Conservation (phyloP, 1,140 invertebrate species). For the Drosophila oshimai region DNA sequence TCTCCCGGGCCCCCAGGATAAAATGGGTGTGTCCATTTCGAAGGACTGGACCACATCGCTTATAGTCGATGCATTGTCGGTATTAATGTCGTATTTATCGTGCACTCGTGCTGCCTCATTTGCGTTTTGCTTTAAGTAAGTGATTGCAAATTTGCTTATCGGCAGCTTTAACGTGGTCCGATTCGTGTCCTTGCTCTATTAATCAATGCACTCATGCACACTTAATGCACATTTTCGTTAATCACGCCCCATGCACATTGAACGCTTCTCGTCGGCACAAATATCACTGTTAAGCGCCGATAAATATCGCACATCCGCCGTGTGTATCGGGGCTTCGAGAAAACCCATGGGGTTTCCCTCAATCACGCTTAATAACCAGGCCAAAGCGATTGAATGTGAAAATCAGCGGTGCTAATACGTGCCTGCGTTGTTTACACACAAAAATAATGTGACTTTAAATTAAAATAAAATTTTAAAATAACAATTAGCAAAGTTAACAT, state of each 20-base stretch:
- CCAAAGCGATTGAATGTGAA: background rate
- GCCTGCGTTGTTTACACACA: background rate
- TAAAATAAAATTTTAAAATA: background rate
- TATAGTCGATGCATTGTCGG: slow-evolving; percentile 42
- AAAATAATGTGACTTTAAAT: background rate
- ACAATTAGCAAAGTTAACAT: too few species aligned
- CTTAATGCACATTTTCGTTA: slow-evolving; percentile 70
- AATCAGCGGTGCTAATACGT: background rate
- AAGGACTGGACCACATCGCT: slow-evolving; percentile 13
- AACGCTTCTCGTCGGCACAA: slow-evolving; percentile 13
- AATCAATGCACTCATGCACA: slow-evolving; percentile 67
- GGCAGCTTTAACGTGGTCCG: slow-evolving; percentile 35
- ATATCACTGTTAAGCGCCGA: background rate
- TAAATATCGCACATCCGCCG: slow-evolving; percentile 1
- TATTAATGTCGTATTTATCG: slow-evolving; percentile 53
- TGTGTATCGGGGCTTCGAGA: background rate
- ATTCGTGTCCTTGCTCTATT: slow-evolving; percentile 43
- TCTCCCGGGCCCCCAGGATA: slow-evolving; percentile 2
- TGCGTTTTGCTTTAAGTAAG: slow-evolving; percentile 49
- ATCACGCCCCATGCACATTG: slow-evolving; percentile 51
- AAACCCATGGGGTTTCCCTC: background rate
- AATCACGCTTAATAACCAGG: background rate
- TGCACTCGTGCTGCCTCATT: slow-evolving; percentile 34
- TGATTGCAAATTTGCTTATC: slow-evolving; percentile 34
- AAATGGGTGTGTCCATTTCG: too few species aligned